Percentiles rank a stretch among this genome's conserved stretches.
Evolutionary conservation across 2,113 vertebrate genomes (phyloP).

Genomic region (Podiceps cristatus): DNA sequence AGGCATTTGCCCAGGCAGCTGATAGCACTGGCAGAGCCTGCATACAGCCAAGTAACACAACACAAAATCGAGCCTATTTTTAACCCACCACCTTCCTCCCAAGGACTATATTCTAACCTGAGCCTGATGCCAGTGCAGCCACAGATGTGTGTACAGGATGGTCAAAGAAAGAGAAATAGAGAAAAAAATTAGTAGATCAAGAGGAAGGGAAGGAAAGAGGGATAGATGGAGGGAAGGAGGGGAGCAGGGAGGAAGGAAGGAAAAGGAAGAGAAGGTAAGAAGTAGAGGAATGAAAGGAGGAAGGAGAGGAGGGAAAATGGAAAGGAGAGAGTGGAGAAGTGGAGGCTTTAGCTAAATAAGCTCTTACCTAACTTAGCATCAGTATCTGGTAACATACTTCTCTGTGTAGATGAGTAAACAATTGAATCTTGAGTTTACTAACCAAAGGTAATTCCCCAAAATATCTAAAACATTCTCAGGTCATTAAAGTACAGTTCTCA

Average conservation of each 20-base stretch:
- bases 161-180: not conserved
- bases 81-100: not conserved
- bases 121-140: not conserved
- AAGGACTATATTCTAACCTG: not conserved
- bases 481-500: not conserved
- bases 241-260: not conserved
- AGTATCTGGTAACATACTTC: not conserved
- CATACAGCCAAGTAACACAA: not conserved
- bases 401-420: not conserved
- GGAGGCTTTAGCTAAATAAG: fast-evolving
- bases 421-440: not conserved
- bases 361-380: not conserved
- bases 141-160: not conserved
- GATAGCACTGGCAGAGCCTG: not conserved
- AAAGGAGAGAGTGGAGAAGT: not conserved
- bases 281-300: not conserved
- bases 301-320: not conserved
- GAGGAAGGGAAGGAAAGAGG: not conserved
- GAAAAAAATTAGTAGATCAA: not conserved
- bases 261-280: no score
- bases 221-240: no score
- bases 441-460: not conserved
- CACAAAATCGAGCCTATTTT: not conserved
- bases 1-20: not conserved
- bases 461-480: not conserved